Base-by-base conservation (phyloP, 2,113 vertebrate genomes). In the Penelope pileata region DNA sequence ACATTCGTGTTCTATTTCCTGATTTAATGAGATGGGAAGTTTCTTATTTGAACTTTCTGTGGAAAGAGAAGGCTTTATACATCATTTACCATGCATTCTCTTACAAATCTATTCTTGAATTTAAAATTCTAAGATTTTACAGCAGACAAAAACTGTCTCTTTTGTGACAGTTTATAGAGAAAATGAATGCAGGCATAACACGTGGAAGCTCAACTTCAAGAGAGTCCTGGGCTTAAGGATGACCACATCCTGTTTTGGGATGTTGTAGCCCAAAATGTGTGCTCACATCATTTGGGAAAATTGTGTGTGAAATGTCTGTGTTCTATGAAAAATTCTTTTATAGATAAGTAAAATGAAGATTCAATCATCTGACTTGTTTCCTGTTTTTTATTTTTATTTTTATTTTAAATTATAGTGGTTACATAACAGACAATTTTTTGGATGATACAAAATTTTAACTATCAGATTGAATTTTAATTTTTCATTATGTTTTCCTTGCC, bases 1-100 rank as follows among this genome's bases (percentile, higher is more conserved):
- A 47, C 58, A 10, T 7, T 73, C 29, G 4, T 0, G 4, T 64
- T 53, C 63, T 51, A 67, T 5, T 93, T 69, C n/a, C 32, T 51
- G 34, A 69, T 80, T 64, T 88, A 86, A 86, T 66, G 87, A 86
- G 76, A 59, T 54, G 38, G 80, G 63, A 69, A 69, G 68, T 23
- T 68, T 79, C 56, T 36, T 16, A 45, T 62, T 45, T 36, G 58
- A 74, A 68, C 58, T 77, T 34, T 30, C 23, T 32, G 11, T 19
- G 34, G 51, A 23, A 67, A 86, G 70, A 26, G 36, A 23, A 27
- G 17, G 48, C 29, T 91, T 34, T 51, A 40, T 29, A 34, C 58
- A 63, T 10, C 27, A 10, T 16, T 23, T 36, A 4, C 45, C 1
- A 3, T 22, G 34, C 2, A 0, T 38, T 69, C 60, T 75, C 27